Percentiles rank a stretch among this genome's conserved stretches.
Evolutionary conservation across 2,888 invertebrate genomes (phyloP).

Genomic region (Drosophila picticornis): DNA sequence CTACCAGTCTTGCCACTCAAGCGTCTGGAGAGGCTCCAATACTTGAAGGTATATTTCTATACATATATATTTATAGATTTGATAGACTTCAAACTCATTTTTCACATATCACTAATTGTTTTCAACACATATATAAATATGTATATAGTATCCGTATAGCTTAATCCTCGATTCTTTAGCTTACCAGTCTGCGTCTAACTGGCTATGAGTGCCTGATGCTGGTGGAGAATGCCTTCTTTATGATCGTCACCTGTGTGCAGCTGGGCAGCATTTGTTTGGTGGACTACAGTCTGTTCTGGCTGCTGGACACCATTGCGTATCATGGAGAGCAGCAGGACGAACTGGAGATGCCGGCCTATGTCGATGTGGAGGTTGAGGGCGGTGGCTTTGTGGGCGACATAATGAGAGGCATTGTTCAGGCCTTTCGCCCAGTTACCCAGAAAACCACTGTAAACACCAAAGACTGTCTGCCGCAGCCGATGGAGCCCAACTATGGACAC

Average conservation of each 20-base stretch:
- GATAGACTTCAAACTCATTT: background rate
- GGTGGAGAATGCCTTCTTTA: slow-evolving; percentile 85
- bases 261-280: slow-evolving; percentile 90
- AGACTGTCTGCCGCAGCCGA: slow-evolving; percentile 91
- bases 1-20: slow-evolving; percentile 90
- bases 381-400: slow-evolving; percentile 89
- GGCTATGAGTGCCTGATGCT: slow-evolving; percentile 72
- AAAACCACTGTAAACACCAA: slow-evolving; percentile 87
- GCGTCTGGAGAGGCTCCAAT: slow-evolving; percentile 88
- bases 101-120: background rate
- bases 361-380: slow-evolving; percentile 88
- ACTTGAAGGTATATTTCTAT: slow-evolving; percentile 86
- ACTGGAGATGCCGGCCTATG: slow-evolving; percentile 86
- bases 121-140: background rate
- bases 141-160: background rate
- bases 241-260: slow-evolving; percentile 89
- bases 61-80: background rate
- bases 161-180: slow-evolving; percentile 52
- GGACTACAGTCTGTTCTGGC: slow-evolving; percentile 93
- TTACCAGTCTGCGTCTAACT: slow-evolving; percentile 77
- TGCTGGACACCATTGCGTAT: slow-evolving; percentile 87
- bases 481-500: slow-evolving; percentile 88
- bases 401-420: slow-evolving; percentile 87
- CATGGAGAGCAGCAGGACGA: slow-evolving; percentile 86
- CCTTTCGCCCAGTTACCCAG: slow-evolving; percentile 87